Evolutionary conservation across 2,888 invertebrate species (phyloP).

Genomic region (Parochlus steinenii): DNA sequence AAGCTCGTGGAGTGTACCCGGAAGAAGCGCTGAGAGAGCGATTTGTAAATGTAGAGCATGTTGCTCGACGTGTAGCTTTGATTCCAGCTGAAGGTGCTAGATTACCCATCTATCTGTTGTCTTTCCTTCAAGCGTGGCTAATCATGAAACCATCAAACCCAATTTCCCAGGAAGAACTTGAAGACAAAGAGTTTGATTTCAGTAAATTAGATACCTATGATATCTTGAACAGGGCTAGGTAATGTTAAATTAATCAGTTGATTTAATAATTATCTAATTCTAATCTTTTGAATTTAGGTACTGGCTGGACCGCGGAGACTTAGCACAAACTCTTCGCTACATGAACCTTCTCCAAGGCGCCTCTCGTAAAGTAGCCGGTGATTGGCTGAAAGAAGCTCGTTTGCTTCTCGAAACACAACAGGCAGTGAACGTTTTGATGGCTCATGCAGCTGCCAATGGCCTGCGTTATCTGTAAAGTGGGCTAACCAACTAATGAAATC

Average conservation of each 20-base stretch:
- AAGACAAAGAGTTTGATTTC: constrained; percentile 56
- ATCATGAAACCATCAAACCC: constrained; percentile 49
- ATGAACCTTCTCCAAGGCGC: constrained; percentile 81
- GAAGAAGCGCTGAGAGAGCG: constrained; percentile 72
- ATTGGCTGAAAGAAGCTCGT: constrained; percentile 76
- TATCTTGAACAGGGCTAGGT: constrained; percentile 79
- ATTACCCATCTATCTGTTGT: constrained; percentile 64
- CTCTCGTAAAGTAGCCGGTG: constrained; percentile 59
- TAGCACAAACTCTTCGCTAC: constrained; percentile 69
- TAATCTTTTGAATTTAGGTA: constrained; percentile 37
- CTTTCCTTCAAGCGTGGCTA: constrained; percentile 78
- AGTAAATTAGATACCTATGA: constrained; percentile 68
- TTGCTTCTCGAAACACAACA: constrained; percentile 76
- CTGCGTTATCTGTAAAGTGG: constrained; percentile 33
- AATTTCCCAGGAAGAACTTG: constrained; percentile 55
- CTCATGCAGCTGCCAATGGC: constrained; percentile 70
- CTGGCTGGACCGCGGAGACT: constrained; percentile 76
- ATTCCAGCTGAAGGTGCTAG: constrained; percentile 80
- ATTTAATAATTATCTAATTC: background rate
- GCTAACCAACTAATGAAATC: no score
- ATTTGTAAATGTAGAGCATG: constrained; percentile 64
- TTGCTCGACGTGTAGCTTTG: constrained; percentile 69
- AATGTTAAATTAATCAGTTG: constrained; percentile 15
- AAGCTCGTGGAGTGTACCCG: constrained; percentile 69
- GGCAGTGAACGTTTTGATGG: constrained; percentile 75